Evolutionary conservation across 2,113 vertebrate species (phyloP).

Genomic region (Oncorhynchus mykiss): DNA sequence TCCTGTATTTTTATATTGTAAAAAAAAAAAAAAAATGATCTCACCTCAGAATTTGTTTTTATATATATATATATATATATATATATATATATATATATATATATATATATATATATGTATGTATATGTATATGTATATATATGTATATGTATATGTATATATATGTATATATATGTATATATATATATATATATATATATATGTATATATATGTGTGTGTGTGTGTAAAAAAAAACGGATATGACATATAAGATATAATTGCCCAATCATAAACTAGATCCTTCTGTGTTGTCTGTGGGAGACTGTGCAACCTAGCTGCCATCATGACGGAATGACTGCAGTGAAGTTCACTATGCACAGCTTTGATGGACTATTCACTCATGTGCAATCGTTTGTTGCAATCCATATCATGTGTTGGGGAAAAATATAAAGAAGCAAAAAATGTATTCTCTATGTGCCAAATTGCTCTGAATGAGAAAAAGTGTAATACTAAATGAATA

Average conservation of each 20-base stretch:
- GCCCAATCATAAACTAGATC: slow-evolving; percentile 61
- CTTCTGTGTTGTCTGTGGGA: slow-evolving; percentile 47
- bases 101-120: slow-evolving; percentile 44
- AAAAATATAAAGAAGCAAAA: slow-evolving; percentile 64
- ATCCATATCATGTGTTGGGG: slow-evolving; percentile 51
- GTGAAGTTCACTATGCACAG: slow-evolving; percentile 50
- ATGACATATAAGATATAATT: slow-evolving; percentile 56
- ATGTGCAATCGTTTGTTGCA: slow-evolving; percentile 63
- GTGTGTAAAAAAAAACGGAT: slow-evolving; percentile 58
- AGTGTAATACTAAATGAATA: slow-evolving; percentile 70
- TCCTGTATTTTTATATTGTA: slow-evolving; percentile 78
- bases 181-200: slow-evolving; percentile 47
- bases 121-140: no score
- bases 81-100: slow-evolving; percentile 52
- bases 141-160: slow-evolving; percentile 38
- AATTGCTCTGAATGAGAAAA: slow-evolving; percentile 56
- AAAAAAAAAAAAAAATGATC: slow-evolving; percentile 41
- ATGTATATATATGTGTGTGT: no score
- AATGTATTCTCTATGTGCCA: slow-evolving; percentile 70
- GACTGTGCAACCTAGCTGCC: slow-evolving; percentile 33
- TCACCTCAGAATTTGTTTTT: slow-evolving; percentile 65
- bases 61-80: slow-evolving; percentile 50
- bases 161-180: slow-evolving; percentile 46
- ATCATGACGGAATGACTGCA: slow-evolving; percentile 11
- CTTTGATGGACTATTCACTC: slow-evolving; percentile 50